These are phyloP conservation scores for Diplazon laetatorius DNA, from an alignment of 2,888 invertebrate species.

Conservation along the genomic window DNA sequence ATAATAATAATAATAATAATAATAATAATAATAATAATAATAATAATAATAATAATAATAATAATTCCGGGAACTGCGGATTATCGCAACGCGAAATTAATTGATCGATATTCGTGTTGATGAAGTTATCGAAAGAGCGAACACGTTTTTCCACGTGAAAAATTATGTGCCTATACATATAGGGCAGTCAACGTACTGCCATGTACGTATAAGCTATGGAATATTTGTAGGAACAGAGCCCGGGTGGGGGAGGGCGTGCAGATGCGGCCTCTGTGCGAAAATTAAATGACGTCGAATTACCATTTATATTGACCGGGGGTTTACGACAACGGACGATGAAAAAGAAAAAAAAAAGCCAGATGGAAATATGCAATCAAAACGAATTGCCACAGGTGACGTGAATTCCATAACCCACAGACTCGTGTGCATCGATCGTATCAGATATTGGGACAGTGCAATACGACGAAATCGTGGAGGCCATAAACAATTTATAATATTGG, in stretches of 20 bases:
- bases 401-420: not conserved
- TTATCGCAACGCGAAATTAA: not conserved
- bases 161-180: not conserved
- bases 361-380: conserved; percentile 28
- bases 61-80: too few species aligned
- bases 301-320: conserved; percentile 58
- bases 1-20: too few species aligned
- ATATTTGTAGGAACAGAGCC: conserved; percentile 4
- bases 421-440: not conserved
- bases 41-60: too few species aligned
- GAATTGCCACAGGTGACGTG: conserved; percentile 14
- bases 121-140: not conserved
- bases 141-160: not conserved
- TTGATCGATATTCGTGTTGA: not conserved
- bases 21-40: too few species aligned
- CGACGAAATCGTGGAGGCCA: not conserved
- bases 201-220: not conserved
- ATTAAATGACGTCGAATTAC: conserved; percentile 55
- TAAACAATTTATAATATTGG: too few species aligned
- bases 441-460: conserved; percentile 1
- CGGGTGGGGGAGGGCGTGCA: conserved; percentile 21
- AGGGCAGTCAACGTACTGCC: not conserved
- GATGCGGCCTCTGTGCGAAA: conserved; percentile 18
- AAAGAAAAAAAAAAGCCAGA: not conserved
- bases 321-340: conserved; percentile 29